A percentile compares a stretch with the other conserved stretches of the same genome.
Conservation (phyloP, 2,888 invertebrate genomes). For the Steinernema carpocapsae region DNA sequence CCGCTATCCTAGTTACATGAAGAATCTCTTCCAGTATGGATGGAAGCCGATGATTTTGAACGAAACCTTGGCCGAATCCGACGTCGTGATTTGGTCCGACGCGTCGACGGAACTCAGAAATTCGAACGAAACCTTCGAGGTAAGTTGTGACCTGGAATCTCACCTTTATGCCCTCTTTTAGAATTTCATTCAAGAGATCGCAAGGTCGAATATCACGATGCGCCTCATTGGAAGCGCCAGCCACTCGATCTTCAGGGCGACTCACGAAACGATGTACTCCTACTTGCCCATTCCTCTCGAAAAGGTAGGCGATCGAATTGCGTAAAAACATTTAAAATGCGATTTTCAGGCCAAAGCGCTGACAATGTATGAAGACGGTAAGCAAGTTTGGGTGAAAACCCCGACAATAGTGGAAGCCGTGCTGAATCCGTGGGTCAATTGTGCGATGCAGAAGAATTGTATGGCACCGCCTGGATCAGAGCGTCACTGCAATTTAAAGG, state of each 20-base stretch:
- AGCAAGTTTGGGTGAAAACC: not conserved
- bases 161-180: not conserved
- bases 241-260: slow-evolving; percentile 36
- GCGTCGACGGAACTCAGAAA: slow-evolving; percentile 13
- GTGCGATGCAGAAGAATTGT: slow-evolving; percentile 22
- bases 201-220: slow-evolving; percentile 8
- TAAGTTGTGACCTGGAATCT: not conserved
- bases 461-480: slow-evolving; percentile 4
- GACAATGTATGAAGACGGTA: slow-evolving; percentile 15
- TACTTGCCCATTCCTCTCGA: not conserved
- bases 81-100: slow-evolving; percentile 31
- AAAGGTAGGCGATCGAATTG: too few relatives aligned
- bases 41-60: slow-evolving; percentile 38
- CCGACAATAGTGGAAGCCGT: not conserved
- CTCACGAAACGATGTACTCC: slow-evolving; percentile 35
- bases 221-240: slow-evolving; percentile 2
- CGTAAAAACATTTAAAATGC: not conserved
- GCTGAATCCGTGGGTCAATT: slow-evolving; percentile 17
- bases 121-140: slow-evolving; percentile 1
- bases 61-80: slow-evolving; percentile 8
- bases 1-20: slow-evolving; percentile 28
- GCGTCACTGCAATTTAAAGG: not conserved
- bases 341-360: slow-evolving; percentile 32
- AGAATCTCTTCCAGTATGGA: slow-evolving; percentile 26
- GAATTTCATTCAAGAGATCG: slow-evolving; percentile 11